Evolutionary conservation across 1,140 invertebrate genomes (phyloP).

Genomic region (Pachypeltis micranthus): DNA sequence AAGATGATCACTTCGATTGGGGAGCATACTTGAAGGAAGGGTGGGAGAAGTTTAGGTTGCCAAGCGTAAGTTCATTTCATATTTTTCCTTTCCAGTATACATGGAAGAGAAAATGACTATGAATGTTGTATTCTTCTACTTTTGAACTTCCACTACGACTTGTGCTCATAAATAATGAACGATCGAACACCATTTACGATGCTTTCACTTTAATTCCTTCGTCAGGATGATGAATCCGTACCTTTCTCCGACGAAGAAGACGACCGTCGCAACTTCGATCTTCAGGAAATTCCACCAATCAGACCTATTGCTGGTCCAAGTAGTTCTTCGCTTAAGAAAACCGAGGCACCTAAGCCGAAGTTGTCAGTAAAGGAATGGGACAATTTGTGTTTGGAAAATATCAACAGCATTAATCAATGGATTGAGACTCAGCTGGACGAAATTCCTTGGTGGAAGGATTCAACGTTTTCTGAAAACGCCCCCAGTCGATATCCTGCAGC

Average conservation of each 20-base stretch:
- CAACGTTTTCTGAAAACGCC: not conserved
- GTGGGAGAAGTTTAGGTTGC: not conserved
- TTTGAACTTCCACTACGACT: too few species aligned
- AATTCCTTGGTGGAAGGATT: not conserved
- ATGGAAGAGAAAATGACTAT: too few species aligned
- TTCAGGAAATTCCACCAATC: too few species aligned
- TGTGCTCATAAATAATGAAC: too few species aligned
- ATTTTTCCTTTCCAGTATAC: not conserved
- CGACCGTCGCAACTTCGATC: too few species aligned
- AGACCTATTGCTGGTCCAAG: too few species aligned
- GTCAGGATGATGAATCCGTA: not conserved
- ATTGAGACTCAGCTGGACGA: not conserved
- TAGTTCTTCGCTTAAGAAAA: too few species aligned
- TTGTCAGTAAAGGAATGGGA: too few species aligned
- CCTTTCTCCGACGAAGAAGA: not conserved
- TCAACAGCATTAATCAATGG: not conserved
- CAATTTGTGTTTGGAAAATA: not conserved
- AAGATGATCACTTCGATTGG: not conserved
- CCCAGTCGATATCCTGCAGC: not conserved
- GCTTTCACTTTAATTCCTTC: too few species aligned
- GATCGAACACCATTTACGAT: too few species aligned
- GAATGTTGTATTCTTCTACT: too few species aligned
- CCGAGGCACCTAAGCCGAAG: too few species aligned
- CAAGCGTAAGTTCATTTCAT: not conserved
- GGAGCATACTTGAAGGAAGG: not conserved